Evolutionary conservation across 2,888 invertebrate species (phyloP), one percentile per base, ranked within the genome.

Genomic region (Agapetus fuscipes): DNA sequence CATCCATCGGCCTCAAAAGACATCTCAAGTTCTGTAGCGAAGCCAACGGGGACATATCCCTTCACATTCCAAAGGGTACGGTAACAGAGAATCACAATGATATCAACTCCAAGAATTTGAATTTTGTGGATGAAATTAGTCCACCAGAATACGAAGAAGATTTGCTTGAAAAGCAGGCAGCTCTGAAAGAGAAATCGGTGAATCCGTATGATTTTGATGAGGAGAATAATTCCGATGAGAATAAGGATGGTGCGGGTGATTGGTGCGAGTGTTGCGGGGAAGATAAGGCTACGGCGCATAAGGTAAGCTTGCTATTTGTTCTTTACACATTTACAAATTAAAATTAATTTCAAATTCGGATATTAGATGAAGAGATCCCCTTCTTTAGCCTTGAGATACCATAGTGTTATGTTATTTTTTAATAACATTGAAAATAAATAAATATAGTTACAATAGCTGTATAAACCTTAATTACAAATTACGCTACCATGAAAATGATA

Each of bases 231-330:
- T n/a, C 17, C n/a, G 40, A 31, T 9, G 17, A 17, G 3, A 31
- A 26, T 13, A 12, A 16, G 13, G 17, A 24, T 13, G 34, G 32
- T 3, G 26, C 32, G 13, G 20, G 32, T 5, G 30, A 40, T 11
- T 5, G 37, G 5, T 46, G 46, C 17, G 37, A 32, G n/a, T 46
- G 46, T 28, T 46, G 46, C 29, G 46, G 46, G 15, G 46, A 46
- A 37, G 37, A 43, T 17, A 37, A 14, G 3, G 24, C 6, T 13
- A 46, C 46, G 3, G 46, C 46, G 26, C 46, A 46, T 20, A 43
- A 28, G 39, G 45, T 45, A 42, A 30, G 16, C 17, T 16, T 11
- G 3, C 2, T 32, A 2, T 15, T 30, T 30, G n/a, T n/a, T n/a
- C n/a, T n/a, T n/a, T n/a, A n/a, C n/a, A n/a, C n/a, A n/a, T n/a